Percentiles rank a stretch among this genome's conserved stretches.
Conservation (phyloP, 2,888 invertebrate species). For the Baccha elongata region DNA sequence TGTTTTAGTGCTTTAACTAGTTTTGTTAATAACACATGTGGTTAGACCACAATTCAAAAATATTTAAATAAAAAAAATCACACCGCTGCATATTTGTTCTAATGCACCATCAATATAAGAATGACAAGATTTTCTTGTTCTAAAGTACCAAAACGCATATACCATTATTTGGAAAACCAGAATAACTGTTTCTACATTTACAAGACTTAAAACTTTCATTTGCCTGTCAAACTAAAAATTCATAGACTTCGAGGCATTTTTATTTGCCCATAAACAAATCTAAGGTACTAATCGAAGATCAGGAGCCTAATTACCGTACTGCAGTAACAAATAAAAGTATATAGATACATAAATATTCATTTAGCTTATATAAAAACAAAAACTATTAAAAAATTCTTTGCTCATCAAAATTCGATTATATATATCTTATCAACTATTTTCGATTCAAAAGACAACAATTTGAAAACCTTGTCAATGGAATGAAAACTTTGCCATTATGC, state of each 20-base stretch:
- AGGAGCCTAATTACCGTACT: no score
- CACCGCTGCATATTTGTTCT: not conserved
- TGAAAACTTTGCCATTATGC: slow-evolving; percentile 5
- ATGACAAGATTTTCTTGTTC: not conserved
- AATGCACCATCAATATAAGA: not conserved
- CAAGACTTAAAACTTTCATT: no score
- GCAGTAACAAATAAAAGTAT: no score
- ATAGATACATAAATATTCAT: no score
- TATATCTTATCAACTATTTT: not conserved
- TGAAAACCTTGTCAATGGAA: slow-evolving; percentile 21
- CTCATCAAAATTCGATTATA: not conserved
- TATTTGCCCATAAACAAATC: no score
- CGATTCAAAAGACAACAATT: not conserved
- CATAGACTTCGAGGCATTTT: no score
- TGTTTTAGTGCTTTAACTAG: not conserved
- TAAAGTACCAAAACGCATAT: not conserved
- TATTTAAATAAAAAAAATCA: not conserved
- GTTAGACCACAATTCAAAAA: not conserved
- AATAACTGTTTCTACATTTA: no score
- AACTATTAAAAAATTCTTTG: not conserved
- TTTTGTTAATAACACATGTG: not conserved
- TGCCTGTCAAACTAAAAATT: no score
- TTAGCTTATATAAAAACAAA: no score
- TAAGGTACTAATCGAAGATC: no score
- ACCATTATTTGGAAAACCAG: no score